phyloP scores from a whole-genome alignment of 2,888 invertebrate genomes.

The Clostera curtula region DNA sequence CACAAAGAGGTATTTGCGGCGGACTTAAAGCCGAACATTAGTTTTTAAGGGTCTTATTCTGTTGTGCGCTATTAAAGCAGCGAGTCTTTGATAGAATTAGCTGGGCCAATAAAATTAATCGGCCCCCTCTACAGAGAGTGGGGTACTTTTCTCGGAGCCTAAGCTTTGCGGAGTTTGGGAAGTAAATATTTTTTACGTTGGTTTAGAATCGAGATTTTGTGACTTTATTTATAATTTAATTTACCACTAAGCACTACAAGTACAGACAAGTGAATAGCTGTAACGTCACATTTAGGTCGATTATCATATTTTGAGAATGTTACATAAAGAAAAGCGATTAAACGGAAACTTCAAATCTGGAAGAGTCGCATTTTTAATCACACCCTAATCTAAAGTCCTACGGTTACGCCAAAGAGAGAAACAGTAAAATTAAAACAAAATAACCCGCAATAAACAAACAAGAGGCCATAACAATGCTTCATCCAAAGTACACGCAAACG shows the following conservation, averaged over 20 bases:
- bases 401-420: no score
- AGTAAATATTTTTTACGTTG: constrained; percentile 23
- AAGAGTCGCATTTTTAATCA: no score
- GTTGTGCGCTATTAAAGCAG: constrained; percentile 65
- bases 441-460: constrained; percentile 14
- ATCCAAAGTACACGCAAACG: constrained; percentile 32
- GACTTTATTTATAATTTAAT: no score
- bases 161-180: constrained; percentile 22
- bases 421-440: constrained; percentile 2
- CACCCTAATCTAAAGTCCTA: no score
- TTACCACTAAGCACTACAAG: no score
- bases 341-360: no score
- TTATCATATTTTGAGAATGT: no score
- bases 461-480: constrained; percentile 21
- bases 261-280: no score
- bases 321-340: no score
- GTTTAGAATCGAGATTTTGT: no score
- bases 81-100: constrained; percentile 69
- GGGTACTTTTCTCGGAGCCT: constrained; percentile 16
- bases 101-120: constrained; percentile 66
- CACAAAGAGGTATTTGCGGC: constrained; percentile 73
- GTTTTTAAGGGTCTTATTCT: constrained; percentile 74
- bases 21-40: constrained; percentile 70
- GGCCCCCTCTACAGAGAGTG: constrained; percentile 35
- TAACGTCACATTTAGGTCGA: no score